Percentiles rank a stretch among this genome's conserved stretches.
These are phyloP conservation scores for Mus spicilegus DNA, from an alignment of 2,113 vertebrate genomes.

Conservation along the genomic window DNA sequence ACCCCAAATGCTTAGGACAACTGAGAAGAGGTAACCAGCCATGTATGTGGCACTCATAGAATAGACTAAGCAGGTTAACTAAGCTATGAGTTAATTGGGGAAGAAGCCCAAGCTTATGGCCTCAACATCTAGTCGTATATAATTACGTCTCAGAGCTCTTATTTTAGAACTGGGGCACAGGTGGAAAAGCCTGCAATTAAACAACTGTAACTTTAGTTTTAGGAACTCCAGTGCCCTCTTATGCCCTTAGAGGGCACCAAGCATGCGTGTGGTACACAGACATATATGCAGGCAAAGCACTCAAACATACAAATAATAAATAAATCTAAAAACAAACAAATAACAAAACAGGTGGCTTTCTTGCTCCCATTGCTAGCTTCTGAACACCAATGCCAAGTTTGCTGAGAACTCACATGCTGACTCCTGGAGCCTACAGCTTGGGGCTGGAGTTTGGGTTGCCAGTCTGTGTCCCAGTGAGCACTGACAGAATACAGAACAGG, in stretches of 20 bases:
- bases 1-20: no score
- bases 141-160: no score
- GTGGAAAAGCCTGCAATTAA: no score
- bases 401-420: not conserved
- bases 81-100: no score
- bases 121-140: no score
- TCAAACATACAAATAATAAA: not conserved
- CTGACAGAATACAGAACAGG: no score
- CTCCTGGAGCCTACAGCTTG: not conserved
- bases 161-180: no score
- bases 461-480: not conserved
- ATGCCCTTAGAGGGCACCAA: not conserved
- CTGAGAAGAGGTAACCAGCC: no score
- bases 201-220: not conserved
- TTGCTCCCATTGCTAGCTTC: not conserved
- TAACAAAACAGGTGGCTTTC: not conserved
- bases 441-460: not conserved
- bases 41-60: no score
- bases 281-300: not conserved
- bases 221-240: not conserved
- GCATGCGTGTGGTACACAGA: not conserved
- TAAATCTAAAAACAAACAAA: not conserved
- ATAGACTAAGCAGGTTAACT: no score
- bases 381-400: not conserved
- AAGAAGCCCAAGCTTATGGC: no score